These are phyloP conservation scores for Heterocephalus glaber DNA, from an alignment of 2,113 vertebrate genomes.

Conservation along the genomic window DNA sequence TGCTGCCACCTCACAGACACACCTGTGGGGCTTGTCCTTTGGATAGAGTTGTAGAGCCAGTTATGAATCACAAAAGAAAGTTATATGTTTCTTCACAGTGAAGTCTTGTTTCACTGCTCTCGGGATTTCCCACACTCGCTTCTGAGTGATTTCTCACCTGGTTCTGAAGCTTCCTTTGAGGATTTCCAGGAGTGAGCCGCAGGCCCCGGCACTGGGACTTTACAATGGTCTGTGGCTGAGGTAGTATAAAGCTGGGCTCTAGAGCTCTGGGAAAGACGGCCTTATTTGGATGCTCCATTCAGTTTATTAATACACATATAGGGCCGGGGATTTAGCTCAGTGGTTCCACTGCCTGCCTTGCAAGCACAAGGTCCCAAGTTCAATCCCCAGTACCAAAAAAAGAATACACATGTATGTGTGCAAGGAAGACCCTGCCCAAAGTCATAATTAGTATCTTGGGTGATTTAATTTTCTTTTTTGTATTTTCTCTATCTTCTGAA, in stretches of 20 bases:
- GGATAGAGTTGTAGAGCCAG: neutral
- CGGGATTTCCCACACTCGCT: neutral
- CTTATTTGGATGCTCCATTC: neutral
- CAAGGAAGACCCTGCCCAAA: neutral
- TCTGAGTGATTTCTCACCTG: neutral
- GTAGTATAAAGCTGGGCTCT: neutral
- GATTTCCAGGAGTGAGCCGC: neutral
- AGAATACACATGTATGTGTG: neutral
- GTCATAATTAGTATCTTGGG: neutral
- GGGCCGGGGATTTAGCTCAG: too few relatives aligned
- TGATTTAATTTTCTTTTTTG: neutral
- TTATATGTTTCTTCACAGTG: neutral
- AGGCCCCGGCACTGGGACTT: neutral
- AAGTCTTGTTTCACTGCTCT: neutral
- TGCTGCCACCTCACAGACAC: neutral
- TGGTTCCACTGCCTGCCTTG: too few relatives aligned
- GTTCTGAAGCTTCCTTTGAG: conserved; percentile 3
- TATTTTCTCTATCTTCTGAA: neutral
- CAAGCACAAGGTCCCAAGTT: too few relatives aligned
- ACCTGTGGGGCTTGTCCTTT: neutral
- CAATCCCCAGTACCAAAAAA: neutral
- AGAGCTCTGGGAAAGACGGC: neutral
- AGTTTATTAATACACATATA: too few relatives aligned
- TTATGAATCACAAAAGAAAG: neutral
- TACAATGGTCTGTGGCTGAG: neutral